phyloP scores from a whole-genome alignment of 2,113 vertebrate species.

The Sapayoa aenigma region DNA sequence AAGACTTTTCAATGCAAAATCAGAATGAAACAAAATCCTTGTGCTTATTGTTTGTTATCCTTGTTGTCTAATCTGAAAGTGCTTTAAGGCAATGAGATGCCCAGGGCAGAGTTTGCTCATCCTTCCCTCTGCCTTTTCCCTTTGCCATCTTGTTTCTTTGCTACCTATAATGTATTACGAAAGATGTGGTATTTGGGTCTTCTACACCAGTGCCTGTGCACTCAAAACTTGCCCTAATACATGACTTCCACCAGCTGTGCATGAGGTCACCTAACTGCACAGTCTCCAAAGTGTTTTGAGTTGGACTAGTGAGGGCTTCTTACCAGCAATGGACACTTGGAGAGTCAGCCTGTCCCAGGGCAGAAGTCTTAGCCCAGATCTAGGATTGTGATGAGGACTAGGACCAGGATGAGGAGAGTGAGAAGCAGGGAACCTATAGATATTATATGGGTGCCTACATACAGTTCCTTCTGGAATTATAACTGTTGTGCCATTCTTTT shows the following conservation, averaged over 20 bases:
- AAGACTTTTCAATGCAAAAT: not conserved
- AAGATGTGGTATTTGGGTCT: not conserved
- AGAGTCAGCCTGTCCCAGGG: not conserved
- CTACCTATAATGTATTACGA: not conserved
- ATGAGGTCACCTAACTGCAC: not conserved
- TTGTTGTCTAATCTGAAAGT: not conserved
- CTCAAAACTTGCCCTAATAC: not conserved
- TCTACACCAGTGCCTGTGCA: not conserved
- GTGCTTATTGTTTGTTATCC: not conserved
- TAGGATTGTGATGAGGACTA: not conserved
- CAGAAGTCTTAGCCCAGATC: not conserved
- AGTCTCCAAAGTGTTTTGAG: not conserved
- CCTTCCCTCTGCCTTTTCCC: not conserved
- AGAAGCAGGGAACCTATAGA: not conserved
- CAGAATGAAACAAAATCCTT: not conserved
- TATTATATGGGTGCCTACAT: not conserved
- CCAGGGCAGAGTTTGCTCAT: not conserved
- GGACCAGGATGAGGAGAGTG: not conserved
- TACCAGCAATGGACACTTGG: rapidly evolving
- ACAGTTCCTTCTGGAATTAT: not conserved
- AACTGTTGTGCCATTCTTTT: not conserved
- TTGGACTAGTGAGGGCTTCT: not conserved
- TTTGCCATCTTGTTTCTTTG: not conserved
- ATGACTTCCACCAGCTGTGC: not conserved
- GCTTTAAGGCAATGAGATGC: not conserved